Evolutionary conservation across 2,113 vertebrate genomes (phyloP).

Genomic region (Macrotis lagotis): DNA sequence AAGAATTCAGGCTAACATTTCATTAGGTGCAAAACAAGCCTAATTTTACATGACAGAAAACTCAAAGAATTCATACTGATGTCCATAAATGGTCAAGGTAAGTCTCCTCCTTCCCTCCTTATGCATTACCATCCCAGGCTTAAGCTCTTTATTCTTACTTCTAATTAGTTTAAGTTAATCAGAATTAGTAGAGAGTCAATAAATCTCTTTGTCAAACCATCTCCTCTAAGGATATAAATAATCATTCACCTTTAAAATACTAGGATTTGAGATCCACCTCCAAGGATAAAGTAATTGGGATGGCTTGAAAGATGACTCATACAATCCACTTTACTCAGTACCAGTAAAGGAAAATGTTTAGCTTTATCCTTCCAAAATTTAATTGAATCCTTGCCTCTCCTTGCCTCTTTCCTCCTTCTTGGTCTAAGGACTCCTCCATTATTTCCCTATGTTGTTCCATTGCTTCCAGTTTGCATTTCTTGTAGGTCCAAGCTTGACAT

Average conservation of each 20-base stretch:
- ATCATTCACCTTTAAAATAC: not conserved
- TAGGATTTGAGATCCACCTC: not conserved
- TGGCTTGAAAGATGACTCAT: not conserved
- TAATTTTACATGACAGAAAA: not conserved
- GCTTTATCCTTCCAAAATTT: not conserved
- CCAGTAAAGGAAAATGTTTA: not conserved
- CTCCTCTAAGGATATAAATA: not conserved
- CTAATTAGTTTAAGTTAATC: not conserved
- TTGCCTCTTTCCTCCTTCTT: not conserved
- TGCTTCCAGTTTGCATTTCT: not conserved
- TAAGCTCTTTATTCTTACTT: not conserved
- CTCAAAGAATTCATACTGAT: not conserved
- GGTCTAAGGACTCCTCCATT: not conserved
- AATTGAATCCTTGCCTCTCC: not conserved
- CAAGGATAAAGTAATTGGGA: not conserved
- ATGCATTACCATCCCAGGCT: not conserved
- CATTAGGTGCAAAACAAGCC: not conserved
- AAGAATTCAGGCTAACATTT: not conserved
- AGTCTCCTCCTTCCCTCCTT: not conserved
- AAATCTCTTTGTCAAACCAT: not conserved
- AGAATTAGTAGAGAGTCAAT: not conserved
- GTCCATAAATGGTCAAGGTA: not conserved
- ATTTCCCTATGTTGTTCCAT: not conserved
- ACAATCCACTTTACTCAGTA: not conserved
- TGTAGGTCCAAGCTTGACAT: not conserved